Conservation (phyloP, 1,140 invertebrate species). For the Phenacoccus solenopsis region DNA sequence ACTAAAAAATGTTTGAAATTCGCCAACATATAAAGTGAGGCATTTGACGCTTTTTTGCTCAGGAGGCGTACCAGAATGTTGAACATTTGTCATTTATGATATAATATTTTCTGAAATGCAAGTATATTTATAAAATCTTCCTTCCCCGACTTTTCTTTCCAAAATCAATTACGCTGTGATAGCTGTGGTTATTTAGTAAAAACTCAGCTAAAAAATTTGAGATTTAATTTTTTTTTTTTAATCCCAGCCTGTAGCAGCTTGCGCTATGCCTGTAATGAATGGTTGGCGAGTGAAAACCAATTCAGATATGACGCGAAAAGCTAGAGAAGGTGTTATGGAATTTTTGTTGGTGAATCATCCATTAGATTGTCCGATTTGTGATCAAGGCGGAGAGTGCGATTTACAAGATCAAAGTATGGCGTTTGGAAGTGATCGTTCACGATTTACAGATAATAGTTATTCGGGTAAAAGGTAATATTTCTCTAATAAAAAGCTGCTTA, state of each 20-base stretch:
- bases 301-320: slow-evolving; percentile 86
- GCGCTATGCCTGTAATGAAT: slow-evolving; percentile 99
- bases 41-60: too few relatives aligned
- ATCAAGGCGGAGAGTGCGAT: slow-evolving; percentile 99
- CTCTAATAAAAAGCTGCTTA: not conserved
- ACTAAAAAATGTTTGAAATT: too few relatives aligned
- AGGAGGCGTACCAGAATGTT: too few relatives aligned
- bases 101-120: too few relatives aligned
- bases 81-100: too few relatives aligned
- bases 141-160: too few relatives aligned
- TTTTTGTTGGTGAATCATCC: slow-evolving; percentile 98
- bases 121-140: too few relatives aligned
- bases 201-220: too few relatives aligned
- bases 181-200: too few relatives aligned
- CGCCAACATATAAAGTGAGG: too few relatives aligned
- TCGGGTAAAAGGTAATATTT: slow-evolving; percentile 68
- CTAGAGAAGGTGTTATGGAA: slow-evolving; percentile 97
- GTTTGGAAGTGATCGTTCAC: slow-evolving; percentile 91
- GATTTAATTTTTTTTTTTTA: not conserved
- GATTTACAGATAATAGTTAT: slow-evolving; percentile 87
- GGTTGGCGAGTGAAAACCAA: slow-evolving; percentile 95
- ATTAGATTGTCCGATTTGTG: slow-evolving; percentile 98
- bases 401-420: slow-evolving; percentile 97
- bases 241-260: slow-evolving; percentile 90
- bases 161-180: not conserved